Evolutionary conservation across 2,797 vertebrate species (phyloP).

Genomic region (Pseudochirops corinnae): DNA sequence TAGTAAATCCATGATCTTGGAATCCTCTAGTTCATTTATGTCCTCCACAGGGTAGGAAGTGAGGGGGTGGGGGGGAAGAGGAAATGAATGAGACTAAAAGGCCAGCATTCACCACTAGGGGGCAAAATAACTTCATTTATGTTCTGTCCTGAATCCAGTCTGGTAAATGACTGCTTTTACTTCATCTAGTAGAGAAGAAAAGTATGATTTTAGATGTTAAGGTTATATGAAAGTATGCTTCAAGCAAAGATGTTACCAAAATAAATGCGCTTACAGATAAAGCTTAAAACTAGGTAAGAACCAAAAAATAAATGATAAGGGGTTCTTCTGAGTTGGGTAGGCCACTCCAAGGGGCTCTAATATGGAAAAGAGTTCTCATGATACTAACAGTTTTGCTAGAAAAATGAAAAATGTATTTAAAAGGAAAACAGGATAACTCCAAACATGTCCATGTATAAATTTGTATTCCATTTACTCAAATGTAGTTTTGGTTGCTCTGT

Average conservation of each 20-base stretch:
- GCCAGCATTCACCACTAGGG: slow-evolving; percentile 64
- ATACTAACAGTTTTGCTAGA: neutral
- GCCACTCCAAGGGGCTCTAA: neutral
- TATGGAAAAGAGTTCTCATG: neutral
- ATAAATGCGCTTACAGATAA: neutral
- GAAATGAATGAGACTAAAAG: neutral
- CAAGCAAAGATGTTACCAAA: slow-evolving; percentile 13
- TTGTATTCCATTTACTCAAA: neutral
- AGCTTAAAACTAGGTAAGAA: neutral
- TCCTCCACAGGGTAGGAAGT: too few species aligned
- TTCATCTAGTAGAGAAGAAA: neutral
- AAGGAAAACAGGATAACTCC: neutral
- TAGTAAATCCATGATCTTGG: too few species aligned
- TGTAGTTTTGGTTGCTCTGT: neutral
- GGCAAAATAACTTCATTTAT: slow-evolving; percentile 57
- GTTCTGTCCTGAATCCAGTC: neutral
- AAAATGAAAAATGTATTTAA: rapidly evolving
- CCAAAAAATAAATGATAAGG: neutral
- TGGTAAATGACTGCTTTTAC: slow-evolving; percentile 19
- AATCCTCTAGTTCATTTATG: too few species aligned
- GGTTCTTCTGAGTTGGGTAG: neutral
- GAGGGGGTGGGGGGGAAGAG: rapidly evolving
- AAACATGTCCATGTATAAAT: rapidly evolving
- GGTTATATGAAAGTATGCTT: neutral
- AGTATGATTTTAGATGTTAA: neutral